phyloP scores from a whole-genome alignment of 2,113 vertebrate species.

The Cranoglanis bouderius region DNA sequence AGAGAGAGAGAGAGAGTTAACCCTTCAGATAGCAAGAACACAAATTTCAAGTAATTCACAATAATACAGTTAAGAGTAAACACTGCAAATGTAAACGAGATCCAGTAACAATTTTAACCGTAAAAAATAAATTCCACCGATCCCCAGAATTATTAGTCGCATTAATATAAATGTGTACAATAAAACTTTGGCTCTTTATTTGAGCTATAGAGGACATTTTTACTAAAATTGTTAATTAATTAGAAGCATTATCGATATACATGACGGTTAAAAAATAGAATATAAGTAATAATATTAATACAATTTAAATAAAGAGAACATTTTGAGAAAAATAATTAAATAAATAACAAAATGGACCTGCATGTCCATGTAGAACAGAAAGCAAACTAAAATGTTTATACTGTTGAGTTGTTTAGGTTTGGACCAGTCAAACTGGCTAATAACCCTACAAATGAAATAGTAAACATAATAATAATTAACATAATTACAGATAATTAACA shows the following conservation, averaged over 20 bases:
- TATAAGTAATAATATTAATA: neutral
- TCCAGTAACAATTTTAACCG: neutral
- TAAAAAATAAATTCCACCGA: neutral
- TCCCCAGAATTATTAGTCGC: neutral
- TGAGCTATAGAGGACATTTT: neutral
- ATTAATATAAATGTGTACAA: neutral
- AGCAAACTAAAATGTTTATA: no score
- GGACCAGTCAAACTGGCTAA: neutral
- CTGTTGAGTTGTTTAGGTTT: neutral
- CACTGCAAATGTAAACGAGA: neutral
- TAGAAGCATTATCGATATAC: neutral
- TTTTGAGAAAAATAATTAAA: no score
- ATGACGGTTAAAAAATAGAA: neutral
- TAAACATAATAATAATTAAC: neutral
- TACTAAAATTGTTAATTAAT: neutral
- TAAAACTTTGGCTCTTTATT: neutral
- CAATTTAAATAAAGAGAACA: no score
- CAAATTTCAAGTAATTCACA: neutral
- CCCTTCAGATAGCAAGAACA: neutral
- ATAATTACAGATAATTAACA: no score
- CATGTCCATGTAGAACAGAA: neutral
- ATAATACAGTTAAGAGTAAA: neutral
- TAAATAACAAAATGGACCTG: no score
- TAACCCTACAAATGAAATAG: neutral
- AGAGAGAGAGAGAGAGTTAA: constrained; percentile 3